phyloP scores from a whole-genome alignment of 2,113 vertebrate genomes.

The Ptychochromis oligacanthus region DNA sequence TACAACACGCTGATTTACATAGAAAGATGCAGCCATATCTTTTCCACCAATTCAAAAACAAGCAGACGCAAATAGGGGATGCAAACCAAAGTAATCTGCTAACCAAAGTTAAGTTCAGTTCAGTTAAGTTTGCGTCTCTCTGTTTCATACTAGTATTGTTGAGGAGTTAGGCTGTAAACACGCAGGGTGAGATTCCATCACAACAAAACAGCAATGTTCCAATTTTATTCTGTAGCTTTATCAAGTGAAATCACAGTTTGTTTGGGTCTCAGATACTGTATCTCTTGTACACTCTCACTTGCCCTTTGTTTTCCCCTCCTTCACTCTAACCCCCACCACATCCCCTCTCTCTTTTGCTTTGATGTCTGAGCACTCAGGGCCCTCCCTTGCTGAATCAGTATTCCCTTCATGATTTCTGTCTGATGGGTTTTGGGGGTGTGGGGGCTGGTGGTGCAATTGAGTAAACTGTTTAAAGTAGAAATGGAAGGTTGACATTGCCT shows the following conservation, averaged over 20 bases:
- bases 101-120: too few relatives aligned
- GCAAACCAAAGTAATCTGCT: not conserved
- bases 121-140: too few relatives aligned
- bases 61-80: too few relatives aligned
- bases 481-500: conserved; percentile 24
- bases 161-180: not conserved
- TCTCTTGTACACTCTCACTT: not conserved
- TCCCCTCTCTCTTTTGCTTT: conserved; percentile 38
- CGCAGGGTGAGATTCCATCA: not conserved
- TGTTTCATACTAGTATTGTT: not conserved
- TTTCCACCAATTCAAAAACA: too few relatives aligned
- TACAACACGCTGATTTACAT: not conserved
- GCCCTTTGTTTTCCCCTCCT: conserved; percentile 19
- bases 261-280: conserved; percentile 1
- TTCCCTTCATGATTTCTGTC: conserved; percentile 51
- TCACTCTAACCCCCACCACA: conserved; percentile 13
- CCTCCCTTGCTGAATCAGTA: conserved; percentile 37
- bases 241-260: not conserved
- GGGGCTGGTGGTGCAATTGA: not conserved
- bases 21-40: too few relatives aligned
- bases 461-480: conserved; percentile 51
- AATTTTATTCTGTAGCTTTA: not conserved
- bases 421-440: conserved; percentile 3
- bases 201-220: not conserved
- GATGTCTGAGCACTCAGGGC: conserved; percentile 40